Percentiles rank a stretch among this genome's conserved stretches.
phyloP scores from a whole-genome alignment of 1,140 invertebrate genomes.

The Hycleus phaleratus region DNA sequence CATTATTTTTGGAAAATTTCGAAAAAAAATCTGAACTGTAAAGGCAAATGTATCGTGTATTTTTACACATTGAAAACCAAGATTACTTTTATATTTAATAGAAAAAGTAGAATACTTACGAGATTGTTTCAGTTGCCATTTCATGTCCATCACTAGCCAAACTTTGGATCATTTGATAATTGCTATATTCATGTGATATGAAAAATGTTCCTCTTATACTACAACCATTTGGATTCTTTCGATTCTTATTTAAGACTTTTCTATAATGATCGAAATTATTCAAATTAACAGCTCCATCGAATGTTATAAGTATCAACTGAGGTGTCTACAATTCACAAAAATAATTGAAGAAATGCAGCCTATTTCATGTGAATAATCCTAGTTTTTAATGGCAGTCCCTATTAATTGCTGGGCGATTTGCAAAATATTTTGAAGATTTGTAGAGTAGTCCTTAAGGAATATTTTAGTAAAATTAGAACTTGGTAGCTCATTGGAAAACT shows the following conservation, averaged over 20 bases:
- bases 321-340: conserved; percentile 60
- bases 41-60: not conserved
- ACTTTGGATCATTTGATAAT: conserved; percentile 87
- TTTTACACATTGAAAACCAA: too few relatives aligned
- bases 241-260: conserved; percentile 70
- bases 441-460: too few relatives aligned
- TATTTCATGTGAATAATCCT: too few relatives aligned
- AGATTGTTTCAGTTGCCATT: conserved; percentile 84
- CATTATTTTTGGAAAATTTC: too few relatives aligned
- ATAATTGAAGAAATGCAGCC: not conserved
- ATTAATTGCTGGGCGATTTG: too few relatives aligned
- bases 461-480: too few relatives aligned
- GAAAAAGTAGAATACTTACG: conserved; percentile 56
- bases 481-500: too few relatives aligned
- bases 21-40: too few relatives aligned
- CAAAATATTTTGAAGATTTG: too few relatives aligned
- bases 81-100: too few relatives aligned
- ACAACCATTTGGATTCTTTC: conserved; percentile 84
- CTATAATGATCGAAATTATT: conserved; percentile 87
- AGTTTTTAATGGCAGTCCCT: too few relatives aligned
- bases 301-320: conserved; percentile 88
- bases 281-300: conserved; percentile 87
- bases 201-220: conserved; percentile 89
- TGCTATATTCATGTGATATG: conserved; percentile 89
- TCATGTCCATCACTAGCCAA: conserved; percentile 85